A percentile compares a stretch with the other conserved stretches of the same genome.
phyloP scores from a whole-genome alignment of 2,797 vertebrate species.

The Paratrypauchen microcephalus region DNA sequence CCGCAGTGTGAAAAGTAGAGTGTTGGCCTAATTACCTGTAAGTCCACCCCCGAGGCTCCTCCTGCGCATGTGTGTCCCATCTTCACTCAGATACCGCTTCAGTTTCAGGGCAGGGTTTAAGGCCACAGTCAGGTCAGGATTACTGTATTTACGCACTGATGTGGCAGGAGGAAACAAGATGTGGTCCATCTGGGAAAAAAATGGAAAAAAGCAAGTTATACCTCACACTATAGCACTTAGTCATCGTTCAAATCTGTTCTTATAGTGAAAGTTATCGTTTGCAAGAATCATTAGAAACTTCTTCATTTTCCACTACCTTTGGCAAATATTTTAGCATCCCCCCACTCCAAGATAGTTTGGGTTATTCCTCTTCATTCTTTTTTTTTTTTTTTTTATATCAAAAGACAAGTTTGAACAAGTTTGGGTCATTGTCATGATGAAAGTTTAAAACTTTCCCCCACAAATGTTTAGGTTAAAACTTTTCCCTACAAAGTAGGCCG shows the following conservation, averaged over 20 bases:
- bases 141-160: slow-evolving; percentile 87
- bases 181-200: slow-evolving; percentile 81
- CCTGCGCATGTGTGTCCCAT: slow-evolving; percentile 84
- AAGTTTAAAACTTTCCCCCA: not conserved
- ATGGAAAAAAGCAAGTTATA: not conserved
- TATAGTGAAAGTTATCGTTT: no score
- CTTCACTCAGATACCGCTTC: slow-evolving; percentile 87
- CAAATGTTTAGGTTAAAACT: no score
- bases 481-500: no score
- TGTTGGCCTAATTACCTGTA: slow-evolving; percentile 78
- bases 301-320: no score
- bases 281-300: no score
- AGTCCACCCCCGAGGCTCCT: slow-evolving; percentile 93
- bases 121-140: slow-evolving; percentile 82
- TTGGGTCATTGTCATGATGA: not conserved
- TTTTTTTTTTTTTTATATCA: no score
- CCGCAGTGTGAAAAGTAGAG: not conserved
- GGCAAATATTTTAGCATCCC: no score
- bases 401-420: not conserved
- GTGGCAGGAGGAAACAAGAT: slow-evolving; percentile 83
- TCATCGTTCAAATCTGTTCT: no score
- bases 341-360: no score
- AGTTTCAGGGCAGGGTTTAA: slow-evolving; percentile 80
- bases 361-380: no score
- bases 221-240: not conserved